Conservation (phyloP, 1,140 invertebrate species). For the Sesamia nonagrioides region DNA sequence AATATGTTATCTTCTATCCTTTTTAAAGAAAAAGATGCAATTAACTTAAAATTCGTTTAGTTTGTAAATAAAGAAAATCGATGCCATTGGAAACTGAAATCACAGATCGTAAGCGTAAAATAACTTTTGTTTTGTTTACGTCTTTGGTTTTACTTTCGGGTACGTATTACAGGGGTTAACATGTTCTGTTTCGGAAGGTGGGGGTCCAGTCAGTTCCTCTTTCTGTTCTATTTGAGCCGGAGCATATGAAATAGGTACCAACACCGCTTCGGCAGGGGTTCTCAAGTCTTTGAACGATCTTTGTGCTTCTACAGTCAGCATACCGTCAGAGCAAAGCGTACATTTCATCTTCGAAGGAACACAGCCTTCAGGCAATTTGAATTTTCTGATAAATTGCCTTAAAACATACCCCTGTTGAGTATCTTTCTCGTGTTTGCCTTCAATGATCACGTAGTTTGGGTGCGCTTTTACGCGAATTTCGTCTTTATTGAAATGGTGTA, state of each 20-base stretch:
- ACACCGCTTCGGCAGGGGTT: constrained; percentile 65
- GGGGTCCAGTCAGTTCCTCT: neutral
- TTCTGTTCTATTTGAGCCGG: constrained; percentile 28
- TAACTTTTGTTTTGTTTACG: no score
- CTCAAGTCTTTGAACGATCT: constrained; percentile 62
- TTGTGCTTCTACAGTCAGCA: constrained; percentile 72
- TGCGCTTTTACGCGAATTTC: constrained; percentile 78
- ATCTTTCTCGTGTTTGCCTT: constrained; percentile 79
- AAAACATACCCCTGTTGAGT: constrained; percentile 66
- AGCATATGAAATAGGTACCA: constrained; percentile 63
- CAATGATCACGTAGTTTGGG: constrained; percentile 74
- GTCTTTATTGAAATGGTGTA: constrained; percentile 73
- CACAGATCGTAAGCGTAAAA: no score
- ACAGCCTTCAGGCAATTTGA: constrained; percentile 76
- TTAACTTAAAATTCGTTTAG: no score
- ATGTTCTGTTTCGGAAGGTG: neutral
- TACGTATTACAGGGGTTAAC: neutral
- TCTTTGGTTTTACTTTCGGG: neutral
- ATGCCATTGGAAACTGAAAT: no score
- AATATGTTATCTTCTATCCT: no score
- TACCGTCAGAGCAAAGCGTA: constrained; percentile 68
- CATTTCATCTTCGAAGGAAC: constrained; percentile 65
- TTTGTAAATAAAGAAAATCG: no score
- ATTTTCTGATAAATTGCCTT: constrained; percentile 73
- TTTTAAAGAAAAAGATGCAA: no score